A percentile compares a stretch with the other conserved stretches of the same genome.
These are phyloP conservation scores for Nymphalis urticae DNA, from an alignment of 2,888 invertebrate genomes.

Conservation along the genomic window DNA sequence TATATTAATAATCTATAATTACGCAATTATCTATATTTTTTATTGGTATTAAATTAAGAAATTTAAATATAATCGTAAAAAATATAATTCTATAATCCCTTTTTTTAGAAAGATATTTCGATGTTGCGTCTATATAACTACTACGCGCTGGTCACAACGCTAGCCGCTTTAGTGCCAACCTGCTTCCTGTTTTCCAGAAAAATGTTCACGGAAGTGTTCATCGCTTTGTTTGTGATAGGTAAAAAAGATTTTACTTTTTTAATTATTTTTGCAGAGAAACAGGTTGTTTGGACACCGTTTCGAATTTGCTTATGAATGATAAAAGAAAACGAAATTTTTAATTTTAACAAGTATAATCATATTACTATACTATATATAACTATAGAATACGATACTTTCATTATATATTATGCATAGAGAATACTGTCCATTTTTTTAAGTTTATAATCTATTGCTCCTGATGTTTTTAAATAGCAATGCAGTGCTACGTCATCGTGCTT, in stretches of 20 bases:
- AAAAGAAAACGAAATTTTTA: too few relatives aligned
- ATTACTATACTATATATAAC: too few relatives aligned
- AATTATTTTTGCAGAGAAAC: constrained; percentile 5
- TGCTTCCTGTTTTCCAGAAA: constrained; percentile 57
- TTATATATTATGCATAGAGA: too few relatives aligned
- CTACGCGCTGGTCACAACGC: constrained; percentile 60
- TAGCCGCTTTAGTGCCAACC: constrained; percentile 63
- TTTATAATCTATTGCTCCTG: constrained; percentile 11
- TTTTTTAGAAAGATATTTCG: constrained; percentile 66
- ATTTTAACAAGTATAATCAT: too few relatives aligned
- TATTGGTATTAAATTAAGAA: too few relatives aligned
- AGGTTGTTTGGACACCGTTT: neutral
- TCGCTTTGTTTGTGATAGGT: constrained; percentile 64
- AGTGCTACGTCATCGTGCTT: constrained; percentile 68
- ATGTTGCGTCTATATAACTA: constrained; percentile 70
- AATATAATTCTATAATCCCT: neutral
- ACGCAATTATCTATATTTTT: too few relatives aligned
- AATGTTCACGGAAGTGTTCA: constrained; percentile 57
- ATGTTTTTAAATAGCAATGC: constrained; percentile 56
- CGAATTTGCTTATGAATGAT: too few relatives aligned
- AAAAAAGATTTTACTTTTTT: constrained; percentile 37
- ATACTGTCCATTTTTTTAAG: too few relatives aligned
- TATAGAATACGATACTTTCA: too few relatives aligned
- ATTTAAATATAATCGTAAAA: neutral
- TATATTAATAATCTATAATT: too few relatives aligned